Evolutionary conservation across 2,888 invertebrate species (phyloP).

Genomic region (Blastobasis lacticolella): DNA sequence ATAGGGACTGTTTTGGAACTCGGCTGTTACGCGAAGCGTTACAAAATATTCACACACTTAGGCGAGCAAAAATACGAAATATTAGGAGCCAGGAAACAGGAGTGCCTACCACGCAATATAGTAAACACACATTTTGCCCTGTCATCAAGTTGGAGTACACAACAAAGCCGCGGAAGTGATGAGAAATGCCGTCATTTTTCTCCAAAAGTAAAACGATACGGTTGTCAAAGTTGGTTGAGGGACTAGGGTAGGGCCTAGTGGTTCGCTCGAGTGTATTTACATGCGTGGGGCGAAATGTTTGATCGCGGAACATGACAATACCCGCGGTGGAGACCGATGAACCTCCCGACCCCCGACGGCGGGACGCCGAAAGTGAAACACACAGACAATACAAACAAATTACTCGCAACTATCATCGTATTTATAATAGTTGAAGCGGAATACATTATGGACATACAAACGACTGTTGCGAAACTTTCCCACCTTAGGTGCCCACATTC

Average conservation of each 20-base stretch:
- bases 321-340: conserved; percentile 20
- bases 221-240: conserved; percentile 42
- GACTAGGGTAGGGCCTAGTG: conserved; percentile 20
- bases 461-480: conserved; percentile 15
- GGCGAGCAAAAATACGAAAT: too few species aligned
- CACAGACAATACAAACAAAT: conserved; percentile 26
- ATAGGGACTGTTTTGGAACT: too few species aligned
- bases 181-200: conserved; percentile 46
- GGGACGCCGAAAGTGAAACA: conserved; percentile 16
- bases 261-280: conserved; percentile 45
- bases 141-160: conserved; percentile 13
- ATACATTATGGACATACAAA: conserved; percentile 12
- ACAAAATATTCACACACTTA: too few species aligned
- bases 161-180: conserved; percentile 26
- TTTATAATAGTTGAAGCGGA: conserved; percentile 21
- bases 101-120: too few species aligned
- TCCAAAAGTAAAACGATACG: conserved; percentile 42
- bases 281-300: conserved; percentile 37
- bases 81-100: too few species aligned
- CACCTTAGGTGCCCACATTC: conserved; percentile 5
- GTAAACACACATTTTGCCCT: too few species aligned
- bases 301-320: conserved; percentile 21
- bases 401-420: conserved; percentile 17
- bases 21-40: too few species aligned
- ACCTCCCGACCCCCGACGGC: conserved; percentile 7